Conservation (phyloP, 2,888 invertebrate species). For the Nemoura dubitans region DNA sequence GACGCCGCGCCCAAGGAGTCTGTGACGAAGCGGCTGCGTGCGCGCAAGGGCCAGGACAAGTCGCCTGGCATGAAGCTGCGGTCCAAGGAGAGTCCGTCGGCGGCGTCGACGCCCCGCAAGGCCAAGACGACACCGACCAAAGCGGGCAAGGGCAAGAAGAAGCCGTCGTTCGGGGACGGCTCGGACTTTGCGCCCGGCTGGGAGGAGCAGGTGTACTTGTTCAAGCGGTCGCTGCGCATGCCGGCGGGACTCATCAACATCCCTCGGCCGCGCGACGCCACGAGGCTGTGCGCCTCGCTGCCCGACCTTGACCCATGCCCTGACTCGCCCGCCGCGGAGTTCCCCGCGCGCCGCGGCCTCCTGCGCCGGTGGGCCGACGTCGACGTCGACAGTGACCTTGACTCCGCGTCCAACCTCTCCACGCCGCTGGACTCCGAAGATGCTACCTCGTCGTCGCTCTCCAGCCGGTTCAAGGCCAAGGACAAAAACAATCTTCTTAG, state of each 20-base stretch:
- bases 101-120: conserved; percentile 50
- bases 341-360: conserved; percentile 37
- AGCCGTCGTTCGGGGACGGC: conserved; percentile 68
- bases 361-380: conserved; percentile 43
- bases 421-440: conserved; percentile 67
- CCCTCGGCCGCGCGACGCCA: conserved; percentile 65
- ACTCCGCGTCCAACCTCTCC: conserved; percentile 72
- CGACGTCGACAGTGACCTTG: conserved; percentile 54
- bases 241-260: conserved; percentile 83
- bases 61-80: conserved; percentile 56
- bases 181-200: conserved; percentile 80
- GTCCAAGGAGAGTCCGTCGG: conserved; percentile 55
- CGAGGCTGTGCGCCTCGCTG: conserved; percentile 72
- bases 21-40: conserved; percentile 57
- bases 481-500: conserved; percentile 67
- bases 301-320: conserved; percentile 75
- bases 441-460: conserved; percentile 72
- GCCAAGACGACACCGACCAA: conserved; percentile 54
- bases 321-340: conserved; percentile 61
- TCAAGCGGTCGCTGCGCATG: conserved; percentile 83
- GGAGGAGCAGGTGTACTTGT: conserved; percentile 85
- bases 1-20: conserved; percentile 52
- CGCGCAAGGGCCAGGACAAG: conserved; percentile 56
- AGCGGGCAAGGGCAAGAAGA: conserved; percentile 42
- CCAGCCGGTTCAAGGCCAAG: conserved; percentile 63